Conservation (phyloP, 2,113 vertebrate species). For the Pagrus major region DNA sequence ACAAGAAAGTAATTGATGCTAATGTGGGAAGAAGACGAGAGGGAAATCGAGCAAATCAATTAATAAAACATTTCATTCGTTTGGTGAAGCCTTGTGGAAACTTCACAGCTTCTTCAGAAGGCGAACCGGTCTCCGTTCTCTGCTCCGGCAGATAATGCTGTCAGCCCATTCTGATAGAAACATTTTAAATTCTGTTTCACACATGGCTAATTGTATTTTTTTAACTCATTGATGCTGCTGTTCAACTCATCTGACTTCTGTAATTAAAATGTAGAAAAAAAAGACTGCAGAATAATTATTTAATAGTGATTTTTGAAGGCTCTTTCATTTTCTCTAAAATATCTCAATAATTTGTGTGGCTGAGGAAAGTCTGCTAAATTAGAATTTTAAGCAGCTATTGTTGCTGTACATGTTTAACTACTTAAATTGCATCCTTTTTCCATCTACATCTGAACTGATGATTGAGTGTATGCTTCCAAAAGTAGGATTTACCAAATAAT, state of each 20-base stretch:
- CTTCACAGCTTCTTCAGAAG: slow-evolving; percentile 68
- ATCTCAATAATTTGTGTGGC: background rate
- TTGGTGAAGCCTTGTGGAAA: slow-evolving; percentile 68
- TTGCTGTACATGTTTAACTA: background rate
- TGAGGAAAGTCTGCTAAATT: slow-evolving; percentile 10
- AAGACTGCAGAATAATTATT: background rate
- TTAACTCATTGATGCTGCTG: slow-evolving; percentile 34
- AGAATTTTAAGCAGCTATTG: background rate
- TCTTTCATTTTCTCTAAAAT: background rate
- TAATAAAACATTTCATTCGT: slow-evolving; percentile 65
- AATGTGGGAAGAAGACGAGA: slow-evolving; percentile 43
- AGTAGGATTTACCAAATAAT: background rate
- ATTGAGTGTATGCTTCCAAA: background rate
- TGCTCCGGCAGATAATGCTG: slow-evolving; percentile 65
- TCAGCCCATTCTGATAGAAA: slow-evolving; percentile 61
- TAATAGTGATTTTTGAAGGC: slow-evolving; percentile 9
- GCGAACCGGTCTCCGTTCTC: slow-evolving; percentile 18
- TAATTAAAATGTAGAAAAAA: slow-evolving; percentile 57
- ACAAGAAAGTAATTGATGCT: slow-evolving; percentile 65
- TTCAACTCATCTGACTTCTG: slow-evolving; percentile 37
- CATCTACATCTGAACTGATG: background rate
- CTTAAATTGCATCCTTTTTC: background rate
- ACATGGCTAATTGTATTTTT: slow-evolving; percentile 69
- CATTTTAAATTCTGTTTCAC: slow-evolving; percentile 72
- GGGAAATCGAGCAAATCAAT: slow-evolving; percentile 70